Evolutionary conservation across 2,888 invertebrate species (phyloP), one percentile per base, ranked within the genome.

Genomic region (Drosophila nigricruria): DNA sequence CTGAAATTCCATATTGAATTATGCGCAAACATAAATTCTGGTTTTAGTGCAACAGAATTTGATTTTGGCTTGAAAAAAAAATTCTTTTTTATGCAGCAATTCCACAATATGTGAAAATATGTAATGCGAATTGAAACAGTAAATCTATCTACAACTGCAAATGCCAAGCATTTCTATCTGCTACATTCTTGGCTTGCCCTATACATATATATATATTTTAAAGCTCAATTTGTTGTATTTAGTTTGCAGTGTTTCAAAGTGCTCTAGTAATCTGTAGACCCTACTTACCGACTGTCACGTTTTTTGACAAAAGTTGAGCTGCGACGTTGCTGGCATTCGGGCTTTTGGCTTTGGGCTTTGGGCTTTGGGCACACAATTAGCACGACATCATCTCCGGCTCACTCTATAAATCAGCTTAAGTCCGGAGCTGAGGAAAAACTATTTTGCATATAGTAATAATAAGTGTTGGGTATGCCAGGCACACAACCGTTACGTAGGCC

Each of bases 291-390:
- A 10, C 25, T 43, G 76, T 78, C 77, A 77, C 79, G 79, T 74
- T 65, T 54, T 42, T 36, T 20, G 18, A 5, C 45, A 16, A 16
- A 23, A 30, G 20, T 18, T 18, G 27, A 18, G 47, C 18, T 6
- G 47, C 38, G 20, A 62, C 70, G 56, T 70, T 69, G 59, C 42
- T 27, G 40, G 34, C 45, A 65, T 54, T 52, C 56, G 56, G 49
- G 72, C 72, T 71, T n/a, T n/a, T n/a, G n/a, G n/a, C n/a, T n/a
- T n/a, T n/a, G n/a, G n/a, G n/a, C n/a, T 54, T 52, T 50, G 56
- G 47, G 70, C 72, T 72, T 20, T 20, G 50, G 50, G 50, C 50
- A 76, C 77, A 79, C 81, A 88, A 84, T 84, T 84, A 84, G 88
- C 88, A 82, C 73, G 58, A 82, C 77, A 71, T 83, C 81, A 77